These are phyloP conservation scores for Hemiprocne comata DNA, from an alignment of 2,113 vertebrate species.

Conservation along the genomic window DNA sequence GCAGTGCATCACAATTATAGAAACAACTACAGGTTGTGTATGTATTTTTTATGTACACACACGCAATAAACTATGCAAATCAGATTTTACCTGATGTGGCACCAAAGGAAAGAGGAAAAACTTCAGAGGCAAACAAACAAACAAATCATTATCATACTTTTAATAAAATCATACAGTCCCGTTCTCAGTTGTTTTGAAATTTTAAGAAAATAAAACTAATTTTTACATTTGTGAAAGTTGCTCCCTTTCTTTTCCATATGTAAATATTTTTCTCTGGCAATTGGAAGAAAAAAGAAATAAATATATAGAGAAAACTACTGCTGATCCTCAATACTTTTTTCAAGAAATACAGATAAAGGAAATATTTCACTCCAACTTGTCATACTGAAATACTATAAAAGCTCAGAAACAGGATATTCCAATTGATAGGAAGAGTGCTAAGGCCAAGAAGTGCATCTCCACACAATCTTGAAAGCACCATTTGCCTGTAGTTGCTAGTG, in stretches of 20 bases:
- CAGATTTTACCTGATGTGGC: slow-evolving; percentile 23
- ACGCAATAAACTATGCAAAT: not conserved
- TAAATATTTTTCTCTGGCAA: not conserved
- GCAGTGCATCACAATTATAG: not conserved
- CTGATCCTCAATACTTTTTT: not conserved
- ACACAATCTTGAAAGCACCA: not conserved
- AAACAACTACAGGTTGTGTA: slow-evolving; percentile 40
- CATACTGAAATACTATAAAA: not conserved
- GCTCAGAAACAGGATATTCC: not conserved
- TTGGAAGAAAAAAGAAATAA: not conserved
- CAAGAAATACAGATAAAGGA: not conserved
- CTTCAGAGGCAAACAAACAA: not conserved
- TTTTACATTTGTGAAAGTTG: slow-evolving; percentile 17
- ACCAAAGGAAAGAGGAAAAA: not conserved
- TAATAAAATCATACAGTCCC: not conserved
- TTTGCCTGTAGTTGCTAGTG: not conserved
- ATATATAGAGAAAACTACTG: not conserved
- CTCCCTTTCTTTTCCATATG: not conserved
- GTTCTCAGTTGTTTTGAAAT: not conserved
- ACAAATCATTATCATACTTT: not conserved
- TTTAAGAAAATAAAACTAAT: not conserved
- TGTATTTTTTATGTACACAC: slow-evolving; percentile 44
- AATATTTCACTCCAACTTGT: not conserved
- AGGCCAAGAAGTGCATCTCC: not conserved
- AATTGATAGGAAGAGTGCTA: not conserved